Evolutionary conservation across 2,797 vertebrate species (phyloP).

Genomic region (Fundulus diaphanus): DNA sequence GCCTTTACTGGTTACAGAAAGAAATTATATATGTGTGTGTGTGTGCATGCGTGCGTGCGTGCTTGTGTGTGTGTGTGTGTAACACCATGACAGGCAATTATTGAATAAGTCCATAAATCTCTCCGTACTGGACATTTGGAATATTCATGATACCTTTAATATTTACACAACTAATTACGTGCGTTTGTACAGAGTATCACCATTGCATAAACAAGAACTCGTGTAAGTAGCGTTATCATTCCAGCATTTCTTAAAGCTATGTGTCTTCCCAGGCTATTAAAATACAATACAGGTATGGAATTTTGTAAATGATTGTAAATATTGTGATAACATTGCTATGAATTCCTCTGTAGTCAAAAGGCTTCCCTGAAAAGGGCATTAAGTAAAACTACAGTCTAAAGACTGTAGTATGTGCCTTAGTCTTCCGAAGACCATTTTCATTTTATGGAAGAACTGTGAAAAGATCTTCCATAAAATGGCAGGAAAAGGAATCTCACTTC

Average conservation of each 20-base stretch:
- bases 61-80: no score
- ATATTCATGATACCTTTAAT: background rate
- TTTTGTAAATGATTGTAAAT: background rate
- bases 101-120: background rate
- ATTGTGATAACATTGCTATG: background rate
- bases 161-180: background rate
- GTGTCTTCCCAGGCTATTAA: background rate
- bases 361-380: no score
- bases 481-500: no score
- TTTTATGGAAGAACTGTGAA: no score
- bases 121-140: background rate
- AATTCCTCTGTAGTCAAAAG: no score
- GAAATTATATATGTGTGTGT: no score
- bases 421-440: no score
- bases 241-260: background rate
- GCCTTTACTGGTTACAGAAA: slow-evolving; percentile 56
- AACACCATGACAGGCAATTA: background rate
- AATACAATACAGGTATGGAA: background rate
- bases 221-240: background rate
- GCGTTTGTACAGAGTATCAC: background rate
- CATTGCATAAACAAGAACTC: no score
- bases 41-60: no score
- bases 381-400: no score
- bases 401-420: no score
- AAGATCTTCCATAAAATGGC: no score